These are phyloP conservation scores for Fregata magnificens DNA, from an alignment of 2,113 vertebrate species.

Conservation along the genomic window DNA sequence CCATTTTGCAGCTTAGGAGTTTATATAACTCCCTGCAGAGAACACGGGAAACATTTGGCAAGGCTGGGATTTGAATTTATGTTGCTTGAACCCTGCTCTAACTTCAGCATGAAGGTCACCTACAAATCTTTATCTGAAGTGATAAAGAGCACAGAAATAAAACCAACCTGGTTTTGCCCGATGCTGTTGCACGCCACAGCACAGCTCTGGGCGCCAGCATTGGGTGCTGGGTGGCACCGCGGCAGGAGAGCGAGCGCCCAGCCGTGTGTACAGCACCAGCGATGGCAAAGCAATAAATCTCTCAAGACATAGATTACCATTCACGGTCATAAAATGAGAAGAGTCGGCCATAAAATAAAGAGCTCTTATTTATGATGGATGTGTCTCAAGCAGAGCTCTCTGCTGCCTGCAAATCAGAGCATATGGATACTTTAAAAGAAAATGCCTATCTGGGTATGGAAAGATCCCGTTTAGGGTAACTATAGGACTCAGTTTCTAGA, in stretches of 20 bases:
- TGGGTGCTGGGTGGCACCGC: rapidly evolving
- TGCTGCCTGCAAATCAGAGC: neutral
- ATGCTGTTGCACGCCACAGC: rapidly evolving
- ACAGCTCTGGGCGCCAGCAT: neutral
- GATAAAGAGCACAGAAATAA: neutral
- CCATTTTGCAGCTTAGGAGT: neutral
- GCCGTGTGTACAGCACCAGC: rapidly evolving
- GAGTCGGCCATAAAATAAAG: neutral
- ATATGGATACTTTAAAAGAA: neutral
- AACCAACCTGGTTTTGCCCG: neutral
- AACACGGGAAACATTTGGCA: rapidly evolving
- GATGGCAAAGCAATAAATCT: neutral
- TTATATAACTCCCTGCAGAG: neutral
- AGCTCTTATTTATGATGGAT: neutral
- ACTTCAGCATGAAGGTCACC: neutral
- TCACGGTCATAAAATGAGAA: neutral
- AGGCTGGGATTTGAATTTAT: neutral
- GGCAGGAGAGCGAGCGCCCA: neutral
- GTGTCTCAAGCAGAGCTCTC: neutral
- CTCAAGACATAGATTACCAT: neutral
- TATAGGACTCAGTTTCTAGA: neutral
- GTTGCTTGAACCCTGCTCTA: neutral
- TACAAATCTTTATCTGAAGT: neutral
- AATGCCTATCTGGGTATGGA: neutral
- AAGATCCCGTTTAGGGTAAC: neutral